Evolutionary conservation across 1,140 invertebrate genomes (phyloP), one percentile per base, ranked within the genome.

Genomic region (Drosophila pseudoananassae): DNA sequence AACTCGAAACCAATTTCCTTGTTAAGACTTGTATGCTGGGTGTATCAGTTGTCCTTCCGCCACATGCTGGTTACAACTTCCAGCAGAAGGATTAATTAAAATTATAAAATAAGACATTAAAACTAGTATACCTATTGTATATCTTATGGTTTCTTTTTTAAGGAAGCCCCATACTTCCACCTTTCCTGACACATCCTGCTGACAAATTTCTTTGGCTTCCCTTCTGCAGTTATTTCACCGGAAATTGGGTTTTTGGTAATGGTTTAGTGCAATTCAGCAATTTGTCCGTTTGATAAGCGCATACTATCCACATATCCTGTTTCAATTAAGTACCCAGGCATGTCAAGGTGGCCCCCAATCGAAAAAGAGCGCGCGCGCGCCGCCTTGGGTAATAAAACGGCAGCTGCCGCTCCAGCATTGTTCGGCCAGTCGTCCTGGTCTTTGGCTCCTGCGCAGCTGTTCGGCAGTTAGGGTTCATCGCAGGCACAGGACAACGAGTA

Each of bases 271-370:
- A 51, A 75, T 50, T 50, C 59, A 64, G 46, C 82, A 87, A 87
- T 87, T 87, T 87, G 82, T 87, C 60, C 60, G 69, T 23, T 68
- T 50, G 61, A 81, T 76, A 85, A 78, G 59, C 73, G 63, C 45
- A 85, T 45, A 59, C 61, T 33, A 56, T 54, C 57, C 52, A 29
- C 17, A 38, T 49, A 50, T 74, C 50, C 57, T 47, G 36, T 53
- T n/a, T 50, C 23, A 57, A 66, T 31, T 72, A 27, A 14, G 36
- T 38, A 56, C 33, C 46, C 14, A 31, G 20, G 38, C 17, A 49
- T 75, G 71, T 40, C 20, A 20, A 20, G 20, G 20, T 20, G 61
- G 47, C 66, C 66, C 66, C 66, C 66, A 69, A 20, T 17, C 50
- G 43, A 50, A 38, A 54, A 59, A 61, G 38, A 56, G 72, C 61